Conservation (phyloP, 2,797 vertebrate species). For the Rhodeus uyekii region DNA sequence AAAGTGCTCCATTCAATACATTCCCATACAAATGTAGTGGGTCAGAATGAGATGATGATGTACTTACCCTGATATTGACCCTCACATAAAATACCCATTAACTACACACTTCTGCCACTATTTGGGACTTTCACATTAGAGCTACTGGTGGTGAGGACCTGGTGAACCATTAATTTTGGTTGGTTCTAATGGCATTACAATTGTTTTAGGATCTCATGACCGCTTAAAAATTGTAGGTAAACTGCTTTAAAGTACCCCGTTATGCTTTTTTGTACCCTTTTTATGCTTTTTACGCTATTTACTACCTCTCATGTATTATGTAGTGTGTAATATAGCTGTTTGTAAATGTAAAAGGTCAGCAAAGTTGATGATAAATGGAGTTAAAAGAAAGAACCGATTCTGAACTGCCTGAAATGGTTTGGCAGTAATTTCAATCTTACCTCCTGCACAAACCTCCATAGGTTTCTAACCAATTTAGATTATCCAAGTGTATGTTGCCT, state of each 20-base stretch:
- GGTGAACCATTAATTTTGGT: conserved; percentile 9
- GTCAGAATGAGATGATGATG: conserved; percentile 56
- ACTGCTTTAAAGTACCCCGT: neutral
- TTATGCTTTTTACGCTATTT: too few species aligned
- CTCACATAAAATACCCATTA: conserved; percentile 9
- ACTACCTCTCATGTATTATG: neutral
- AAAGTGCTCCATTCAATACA: conserved; percentile 74
- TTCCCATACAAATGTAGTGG: conserved; percentile 69
- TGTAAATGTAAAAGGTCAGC: neutral
- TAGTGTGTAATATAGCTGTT: neutral
- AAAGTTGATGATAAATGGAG: neutral
- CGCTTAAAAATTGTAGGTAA: neutral
- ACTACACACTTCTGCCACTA: neutral
- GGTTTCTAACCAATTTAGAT: neutral
- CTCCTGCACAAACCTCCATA: neutral
- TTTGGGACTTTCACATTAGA: conserved; percentile 8
- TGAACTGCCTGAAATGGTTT: neutral
- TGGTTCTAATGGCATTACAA: neutral
- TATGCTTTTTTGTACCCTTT: neutral
- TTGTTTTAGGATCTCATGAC: neutral
- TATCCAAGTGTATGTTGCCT: too few species aligned
- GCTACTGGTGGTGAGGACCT: neutral
- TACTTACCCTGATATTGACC: conserved; percentile 47
- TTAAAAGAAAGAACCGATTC: neutral
- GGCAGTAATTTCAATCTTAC: neutral